These are phyloP conservation scores for Tyto alba DNA, from an alignment of 2,113 vertebrate genomes.

Conservation along the genomic window DNA sequence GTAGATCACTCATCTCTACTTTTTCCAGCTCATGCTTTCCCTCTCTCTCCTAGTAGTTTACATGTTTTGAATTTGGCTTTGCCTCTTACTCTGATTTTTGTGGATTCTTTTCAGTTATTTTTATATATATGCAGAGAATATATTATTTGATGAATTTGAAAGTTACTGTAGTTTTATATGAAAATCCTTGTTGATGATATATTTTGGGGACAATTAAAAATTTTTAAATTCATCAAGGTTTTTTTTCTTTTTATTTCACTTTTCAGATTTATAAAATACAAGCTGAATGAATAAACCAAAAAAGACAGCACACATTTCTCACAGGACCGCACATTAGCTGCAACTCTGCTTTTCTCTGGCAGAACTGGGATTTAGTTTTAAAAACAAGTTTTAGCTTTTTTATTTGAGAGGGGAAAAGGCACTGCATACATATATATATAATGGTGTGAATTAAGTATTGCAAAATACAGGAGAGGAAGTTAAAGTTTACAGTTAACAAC, in stretches of 20 bases:
- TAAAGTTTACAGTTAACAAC: neutral
- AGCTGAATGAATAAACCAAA: neutral
- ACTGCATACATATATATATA: neutral
- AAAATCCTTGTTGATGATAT: neutral
- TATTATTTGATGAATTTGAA: neutral
- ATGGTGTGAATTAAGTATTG: neutral
- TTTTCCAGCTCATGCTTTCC: neutral
- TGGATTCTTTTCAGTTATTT: neutral
- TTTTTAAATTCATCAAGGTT: neutral
- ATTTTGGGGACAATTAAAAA: neutral
- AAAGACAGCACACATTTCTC: neutral
- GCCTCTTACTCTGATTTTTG: neutral
- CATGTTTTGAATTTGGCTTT: neutral
- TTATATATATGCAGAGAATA: neutral
- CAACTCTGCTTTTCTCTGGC: neutral
- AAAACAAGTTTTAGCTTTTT: neutral
- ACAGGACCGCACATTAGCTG: neutral
- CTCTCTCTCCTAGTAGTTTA: neutral
- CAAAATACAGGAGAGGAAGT: neutral
- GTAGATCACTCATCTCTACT: neutral
- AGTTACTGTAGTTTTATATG: neutral
- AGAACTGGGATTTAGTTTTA: neutral
- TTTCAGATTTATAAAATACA: neutral
- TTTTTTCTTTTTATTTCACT: neutral
- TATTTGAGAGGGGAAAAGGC: neutral